phyloP scores from a whole-genome alignment of 2,888 invertebrate genomes.

The Phragmatobia fuliginosa region DNA sequence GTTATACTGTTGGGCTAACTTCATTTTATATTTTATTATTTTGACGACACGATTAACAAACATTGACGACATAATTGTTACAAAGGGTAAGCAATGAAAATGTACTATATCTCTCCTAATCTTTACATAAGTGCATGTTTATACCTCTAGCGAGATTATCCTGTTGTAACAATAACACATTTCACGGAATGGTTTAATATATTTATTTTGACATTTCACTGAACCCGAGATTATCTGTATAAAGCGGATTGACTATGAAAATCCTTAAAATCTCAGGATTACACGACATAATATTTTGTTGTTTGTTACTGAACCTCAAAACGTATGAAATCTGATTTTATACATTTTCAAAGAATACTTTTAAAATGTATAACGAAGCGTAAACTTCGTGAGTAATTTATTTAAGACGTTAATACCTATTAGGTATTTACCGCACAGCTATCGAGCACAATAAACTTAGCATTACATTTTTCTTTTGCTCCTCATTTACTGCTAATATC shows the following conservation, averaged over 20 bases:
- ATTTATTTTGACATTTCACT: slow-evolving; percentile 9
- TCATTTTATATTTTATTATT: neutral
- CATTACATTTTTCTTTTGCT: neutral
- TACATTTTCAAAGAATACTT: no score
- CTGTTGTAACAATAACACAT: neutral
- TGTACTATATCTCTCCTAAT: neutral
- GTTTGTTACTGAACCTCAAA: neutral
- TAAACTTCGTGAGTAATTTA: neutral
- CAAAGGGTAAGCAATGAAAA: neutral
- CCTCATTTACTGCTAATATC: neutral
- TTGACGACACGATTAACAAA: neutral
- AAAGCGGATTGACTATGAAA: slow-evolving; percentile 7
- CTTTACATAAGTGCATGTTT: neutral
- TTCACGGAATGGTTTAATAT: slow-evolving; percentile 3
- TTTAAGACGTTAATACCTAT: no score
- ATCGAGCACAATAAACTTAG: neutral
- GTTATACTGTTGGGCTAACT: no score
- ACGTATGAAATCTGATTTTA: neutral
- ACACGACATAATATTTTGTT: neutral
- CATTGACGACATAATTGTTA: neutral
- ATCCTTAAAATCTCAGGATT: slow-evolving; percentile 13
- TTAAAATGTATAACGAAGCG: no score
- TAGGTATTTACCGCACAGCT: neutral
- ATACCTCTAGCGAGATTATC: neutral
- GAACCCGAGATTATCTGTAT: slow-evolving; percentile 7